These are phyloP conservation scores for Pseudomyrmex concolor DNA, from an alignment of 1,140 invertebrate genomes.

Conservation along the genomic window DNA sequence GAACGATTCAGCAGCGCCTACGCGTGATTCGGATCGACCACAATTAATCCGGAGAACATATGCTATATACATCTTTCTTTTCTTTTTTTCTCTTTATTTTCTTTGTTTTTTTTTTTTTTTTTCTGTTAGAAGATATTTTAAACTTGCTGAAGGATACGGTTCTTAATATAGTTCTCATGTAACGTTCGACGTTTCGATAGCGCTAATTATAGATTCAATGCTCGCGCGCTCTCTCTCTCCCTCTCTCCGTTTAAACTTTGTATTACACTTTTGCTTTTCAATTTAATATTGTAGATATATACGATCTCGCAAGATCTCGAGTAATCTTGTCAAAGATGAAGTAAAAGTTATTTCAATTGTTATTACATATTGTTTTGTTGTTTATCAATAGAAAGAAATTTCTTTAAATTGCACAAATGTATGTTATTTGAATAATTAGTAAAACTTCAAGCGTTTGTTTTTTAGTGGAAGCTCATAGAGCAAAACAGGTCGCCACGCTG, in stretches of 20 bases:
- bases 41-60: conserved; percentile 19
- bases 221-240: conserved; percentile 8
- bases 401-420: not conserved
- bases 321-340: not conserved
- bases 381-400: conserved; percentile 6
- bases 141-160: conserved; percentile 38
- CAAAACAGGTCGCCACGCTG: conserved; percentile 74
- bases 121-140: conserved; percentile 16
- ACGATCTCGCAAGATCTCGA: not conserved
- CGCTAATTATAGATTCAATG: conserved; percentile 58
- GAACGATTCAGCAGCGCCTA: conserved; percentile 59
- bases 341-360: too few relatives aligned
- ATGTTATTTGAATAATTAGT: not conserved
- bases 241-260: too few relatives aligned
- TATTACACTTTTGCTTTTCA: conserved; percentile 48
- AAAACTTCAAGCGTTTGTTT: conserved; percentile 29
- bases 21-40: conserved; percentile 28
- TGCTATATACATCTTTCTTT: conserved; percentile 23
- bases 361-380: conserved; percentile 5
- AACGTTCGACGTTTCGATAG: conserved; percentile 55
- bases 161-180: conserved; percentile 58
- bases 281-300: not conserved
- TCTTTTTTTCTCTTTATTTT: not conserved
- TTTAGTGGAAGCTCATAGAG: conserved; percentile 79
- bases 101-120: not conserved